phyloP scores from a whole-genome alignment of 2,797 vertebrate genomes.

The Peromyscus attwateri region DNA sequence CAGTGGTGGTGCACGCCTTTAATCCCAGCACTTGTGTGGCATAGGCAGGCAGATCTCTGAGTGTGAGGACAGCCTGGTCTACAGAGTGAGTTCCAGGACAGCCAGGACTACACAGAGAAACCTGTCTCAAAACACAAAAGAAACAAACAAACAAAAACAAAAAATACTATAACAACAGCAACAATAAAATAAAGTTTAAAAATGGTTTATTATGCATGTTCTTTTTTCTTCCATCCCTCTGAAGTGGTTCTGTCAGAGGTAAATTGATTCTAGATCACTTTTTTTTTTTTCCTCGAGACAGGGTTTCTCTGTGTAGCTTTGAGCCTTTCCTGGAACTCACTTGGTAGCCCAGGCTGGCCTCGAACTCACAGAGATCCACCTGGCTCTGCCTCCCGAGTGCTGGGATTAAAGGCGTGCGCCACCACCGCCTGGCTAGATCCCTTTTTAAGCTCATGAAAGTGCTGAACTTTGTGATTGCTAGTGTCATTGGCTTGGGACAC shows the following conservation, averaged over 20 bases:
- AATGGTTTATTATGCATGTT: background rate
- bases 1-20: background rate
- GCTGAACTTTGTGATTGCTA: background rate
- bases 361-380: no score
- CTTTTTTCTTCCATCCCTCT: background rate
- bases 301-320: no score
- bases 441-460: background rate
- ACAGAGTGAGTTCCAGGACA: background rate
- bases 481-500: background rate
- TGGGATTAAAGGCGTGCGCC: no score
- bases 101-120: background rate
- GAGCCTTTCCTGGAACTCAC: no score
- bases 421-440: background rate
- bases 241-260: background rate
- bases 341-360: no score
- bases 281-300: no score
- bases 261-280: background rate
- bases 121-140: background rate
- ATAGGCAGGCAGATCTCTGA: background rate
- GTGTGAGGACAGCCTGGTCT: background rate
- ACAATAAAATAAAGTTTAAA: background rate
- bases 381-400: no score
- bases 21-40: background rate
- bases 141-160: background rate
- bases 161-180: no score